Conservation (phyloP, 1,140 invertebrate species). For the Cecropterus lyciades region DNA sequence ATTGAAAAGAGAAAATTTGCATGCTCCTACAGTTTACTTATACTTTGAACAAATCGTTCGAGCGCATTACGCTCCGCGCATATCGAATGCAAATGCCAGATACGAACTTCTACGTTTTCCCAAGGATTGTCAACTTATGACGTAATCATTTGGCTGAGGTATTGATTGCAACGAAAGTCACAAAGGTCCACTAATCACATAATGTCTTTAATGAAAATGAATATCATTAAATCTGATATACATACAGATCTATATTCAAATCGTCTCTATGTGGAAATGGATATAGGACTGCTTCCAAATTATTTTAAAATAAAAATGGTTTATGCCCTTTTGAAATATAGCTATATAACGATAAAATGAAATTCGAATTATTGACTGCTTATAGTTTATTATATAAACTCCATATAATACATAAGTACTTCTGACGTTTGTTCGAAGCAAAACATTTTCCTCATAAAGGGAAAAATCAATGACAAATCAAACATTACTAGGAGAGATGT, state of each 20-base stretch:
- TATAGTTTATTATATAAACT: too few relatives aligned
- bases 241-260: too few relatives aligned
- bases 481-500: neutral
- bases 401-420: too few relatives aligned
- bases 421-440: neutral
- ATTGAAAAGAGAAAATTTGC: slow-evolving; percentile 24
- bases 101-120: neutral
- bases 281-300: too few relatives aligned
- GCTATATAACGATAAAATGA: too few relatives aligned
- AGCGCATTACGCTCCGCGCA: slow-evolving; percentile 1
- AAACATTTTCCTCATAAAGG: neutral
- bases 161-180: neutral
- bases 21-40: slow-evolving; percentile 16
- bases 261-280: too few relatives aligned
- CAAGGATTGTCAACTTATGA: neutral
- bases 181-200: too few relatives aligned
- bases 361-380: too few relatives aligned
- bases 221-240: too few relatives aligned
- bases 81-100: slow-evolving; percentile 11
- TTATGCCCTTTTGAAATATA: too few relatives aligned
- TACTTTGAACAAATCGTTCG: slow-evolving; percentile 12
- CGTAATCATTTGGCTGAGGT: neutral
- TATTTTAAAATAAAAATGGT: too few relatives aligned
- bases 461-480: neutral
- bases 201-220: too few relatives aligned